Base-by-base conservation (phyloP, 2,113 vertebrate genomes). In the Oplegnathus fasciatus region DNA sequence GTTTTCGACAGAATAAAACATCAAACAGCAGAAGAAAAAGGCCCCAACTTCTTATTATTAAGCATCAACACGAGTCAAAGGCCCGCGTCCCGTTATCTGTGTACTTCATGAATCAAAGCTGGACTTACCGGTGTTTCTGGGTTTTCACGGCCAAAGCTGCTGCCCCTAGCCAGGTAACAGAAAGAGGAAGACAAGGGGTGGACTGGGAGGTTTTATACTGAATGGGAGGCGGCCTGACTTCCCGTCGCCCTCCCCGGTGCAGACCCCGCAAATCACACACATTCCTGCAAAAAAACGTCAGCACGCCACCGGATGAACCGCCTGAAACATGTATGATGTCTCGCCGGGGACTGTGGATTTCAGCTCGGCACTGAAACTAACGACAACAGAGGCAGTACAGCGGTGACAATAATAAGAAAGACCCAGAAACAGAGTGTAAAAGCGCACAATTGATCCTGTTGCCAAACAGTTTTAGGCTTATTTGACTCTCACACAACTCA, bases 131-230 rank as follows among this genome's bases (percentile, higher is more conserved):
- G 93, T 92, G 89, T 95, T 95, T 92, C 77, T 86, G 69, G 88
- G 87, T 94, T 89, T 82, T 91, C 88, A 92, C 91, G 91, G 93
- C 94, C 89, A 88, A 94, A 88, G 92, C 93, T 93, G 93, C 93
- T 96, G 92, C 95, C 95, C 96, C 95, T 94, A 74, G 90, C 95
- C 95, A 96, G 96, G 96, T 96, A 95, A 96, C 95, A 95, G 95
- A 96, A 96, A 96, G 94, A 96, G 96, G 87, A 86, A 89, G 95
- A 91, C n/a, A 20, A 26, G 68, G 32, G 78, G 7, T 28, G 76
- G 81, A 83, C 85, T 61, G 58, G 78, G 65, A 84, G 94, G 50
- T 93, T 96, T 95, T 96, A 96, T 96, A 96, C 83, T 0, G 32
- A 17, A 76, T 83, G 93, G 92, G 93, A 93, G 94, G 94, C 86